Evolutionary conservation across 2,113 vertebrate species (phyloP).

Genomic region (Apeltes quadracus): DNA sequence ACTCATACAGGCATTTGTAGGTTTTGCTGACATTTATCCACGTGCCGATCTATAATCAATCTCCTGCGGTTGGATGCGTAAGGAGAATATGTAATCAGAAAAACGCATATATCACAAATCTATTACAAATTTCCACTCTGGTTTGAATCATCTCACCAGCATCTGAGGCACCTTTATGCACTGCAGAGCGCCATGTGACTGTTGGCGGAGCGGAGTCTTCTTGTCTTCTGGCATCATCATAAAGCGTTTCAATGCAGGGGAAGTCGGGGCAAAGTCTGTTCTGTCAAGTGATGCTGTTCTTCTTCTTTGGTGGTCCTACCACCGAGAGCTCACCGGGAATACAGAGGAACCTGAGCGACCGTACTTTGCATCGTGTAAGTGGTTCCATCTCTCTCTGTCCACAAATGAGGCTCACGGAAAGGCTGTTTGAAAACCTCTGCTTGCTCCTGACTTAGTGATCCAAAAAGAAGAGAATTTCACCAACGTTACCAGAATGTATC

Average conservation of each 20-base stretch:
- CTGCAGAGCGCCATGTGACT: neutral
- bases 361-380: constrained; percentile 27
- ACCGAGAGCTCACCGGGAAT: constrained; percentile 6
- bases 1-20: neutral
- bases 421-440: neutral
- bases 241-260: neutral
- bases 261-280: constrained; percentile 45
- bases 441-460: constrained; percentile 5
- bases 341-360: constrained; percentile 18
- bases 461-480: neutral
- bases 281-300: constrained; percentile 30
- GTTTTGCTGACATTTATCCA: neutral
- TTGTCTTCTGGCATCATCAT: constrained; percentile 16
- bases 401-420: neutral
- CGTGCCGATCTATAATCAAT: constrained; percentile 25
- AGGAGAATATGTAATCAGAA: constrained; percentile 31
- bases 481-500: neutral
- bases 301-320: constrained; percentile 52
- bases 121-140: constrained; percentile 29
- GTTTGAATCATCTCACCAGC: constrained; percentile 21
- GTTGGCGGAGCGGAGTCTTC: neutral
- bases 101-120: constrained; percentile 28
- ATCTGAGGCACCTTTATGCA: constrained; percentile 9
- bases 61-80: constrained; percentile 6
- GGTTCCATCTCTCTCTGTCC: constrained; percentile 31